Evolutionary conservation across 1,140 invertebrate species (phyloP).

Genomic region (Eufriesea mexicana): DNA sequence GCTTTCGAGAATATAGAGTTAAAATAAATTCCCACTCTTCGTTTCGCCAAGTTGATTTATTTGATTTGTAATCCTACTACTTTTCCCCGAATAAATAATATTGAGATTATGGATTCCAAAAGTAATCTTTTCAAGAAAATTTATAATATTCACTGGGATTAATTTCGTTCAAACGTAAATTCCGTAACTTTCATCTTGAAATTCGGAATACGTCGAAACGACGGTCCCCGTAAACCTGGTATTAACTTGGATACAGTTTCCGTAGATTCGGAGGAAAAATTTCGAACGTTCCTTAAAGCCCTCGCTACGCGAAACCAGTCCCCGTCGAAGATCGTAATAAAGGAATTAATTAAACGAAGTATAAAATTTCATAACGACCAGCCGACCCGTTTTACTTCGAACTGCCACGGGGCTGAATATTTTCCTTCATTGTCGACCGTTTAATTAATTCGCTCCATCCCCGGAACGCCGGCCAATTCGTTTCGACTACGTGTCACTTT

Average conservation of each 20-base stretch:
- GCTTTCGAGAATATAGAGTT: too few species aligned
- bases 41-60: too few species aligned
- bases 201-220: too few species aligned
- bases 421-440: conserved; percentile 38
- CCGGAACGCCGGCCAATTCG: conserved; percentile 26
- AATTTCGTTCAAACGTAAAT: too few species aligned
- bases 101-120: too few species aligned
- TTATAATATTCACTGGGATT: too few species aligned
- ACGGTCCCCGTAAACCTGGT: too few species aligned
- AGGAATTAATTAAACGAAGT: conserved; percentile 39
- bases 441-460: conserved; percentile 43
- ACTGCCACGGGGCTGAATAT: conserved; percentile 31
- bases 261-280: background rate
- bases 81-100: too few species aligned
- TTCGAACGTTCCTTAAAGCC: background rate
- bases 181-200: too few species aligned
- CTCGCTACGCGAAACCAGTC: background rate
- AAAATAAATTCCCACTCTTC: too few species aligned
- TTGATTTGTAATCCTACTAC: too few species aligned
- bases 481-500: conserved; percentile 16
- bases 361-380: conserved; percentile 38
- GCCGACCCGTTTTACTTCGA: background rate
- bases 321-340: conserved; percentile 17
- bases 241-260: background rate
- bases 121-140: too few species aligned